phyloP scores from a whole-genome alignment of 2,888 invertebrate genomes.

The Sphaerophoria rueppellii region DNA sequence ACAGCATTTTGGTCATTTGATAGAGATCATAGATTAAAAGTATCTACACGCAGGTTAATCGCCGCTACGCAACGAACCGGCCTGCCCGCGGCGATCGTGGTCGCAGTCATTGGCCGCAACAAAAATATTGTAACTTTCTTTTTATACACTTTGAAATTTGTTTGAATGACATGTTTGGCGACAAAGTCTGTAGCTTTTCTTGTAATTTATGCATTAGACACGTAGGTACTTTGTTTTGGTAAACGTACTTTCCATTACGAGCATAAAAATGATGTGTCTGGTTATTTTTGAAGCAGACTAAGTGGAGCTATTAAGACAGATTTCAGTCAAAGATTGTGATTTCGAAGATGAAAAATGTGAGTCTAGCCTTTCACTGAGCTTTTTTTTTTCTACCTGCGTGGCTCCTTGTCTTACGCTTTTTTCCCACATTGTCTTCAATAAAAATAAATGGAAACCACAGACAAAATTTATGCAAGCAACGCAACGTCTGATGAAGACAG shows the following conservation, averaged over 20 bases:
- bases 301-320: conserved; percentile 44
- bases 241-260: not conserved
- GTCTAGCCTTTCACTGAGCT: conserved; percentile 6
- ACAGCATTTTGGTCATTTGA: conserved; percentile 67
- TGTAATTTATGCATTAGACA: conserved; percentile 12
- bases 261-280: conserved; percentile 31
- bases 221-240: not conserved
- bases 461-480: not conserved
- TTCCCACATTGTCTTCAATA: conserved; percentile 6
- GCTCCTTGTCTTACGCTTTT: conserved; percentile 25
- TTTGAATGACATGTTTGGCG: not conserved
- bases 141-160: conserved; percentile 44
- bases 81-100: not conserved
- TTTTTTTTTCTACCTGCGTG: not conserved
- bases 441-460: not conserved
- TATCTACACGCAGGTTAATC: conserved; percentile 35
- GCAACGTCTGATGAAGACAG: not conserved
- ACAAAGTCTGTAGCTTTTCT: not conserved
- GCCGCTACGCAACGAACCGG: not conserved
- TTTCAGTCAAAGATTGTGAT: conserved; percentile 20
- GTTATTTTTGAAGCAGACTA: conserved; percentile 26
- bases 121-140: conserved; percentile 57
- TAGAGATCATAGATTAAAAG: conserved; percentile 67
- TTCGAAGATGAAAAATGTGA: not conserved
- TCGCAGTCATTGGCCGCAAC: conserved; percentile 46